A percentile compares a stretch with the other conserved stretches of the same genome.
Evolutionary conservation across 2,113 vertebrate species (phyloP).

Genomic region (Macquaria ambigua): DNA sequence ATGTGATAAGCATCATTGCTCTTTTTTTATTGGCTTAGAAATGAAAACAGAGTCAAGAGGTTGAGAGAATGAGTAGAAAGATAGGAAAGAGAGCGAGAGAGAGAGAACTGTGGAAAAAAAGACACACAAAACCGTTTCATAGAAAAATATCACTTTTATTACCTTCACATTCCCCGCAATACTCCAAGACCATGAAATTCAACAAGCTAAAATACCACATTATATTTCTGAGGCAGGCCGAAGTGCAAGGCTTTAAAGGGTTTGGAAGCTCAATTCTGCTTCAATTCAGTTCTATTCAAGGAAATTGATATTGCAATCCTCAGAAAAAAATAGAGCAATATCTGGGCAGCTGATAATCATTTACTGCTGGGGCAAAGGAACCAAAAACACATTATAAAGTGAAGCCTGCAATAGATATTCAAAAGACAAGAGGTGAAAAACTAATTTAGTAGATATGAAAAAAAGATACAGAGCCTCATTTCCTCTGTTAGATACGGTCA

Average conservation of each 20-base stretch:
- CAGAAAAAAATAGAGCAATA: conserved; percentile 53
- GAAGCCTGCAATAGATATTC: conserved; percentile 70
- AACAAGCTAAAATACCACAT: conserved; percentile 88
- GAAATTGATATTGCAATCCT: conserved; percentile 63
- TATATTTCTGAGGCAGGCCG: conserved; percentile 77
- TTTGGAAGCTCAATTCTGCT: conserved; percentile 57
- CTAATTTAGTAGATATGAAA: conserved; percentile 72
- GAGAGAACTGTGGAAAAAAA: not conserved
- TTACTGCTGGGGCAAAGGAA: conserved; percentile 64
- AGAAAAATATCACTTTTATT: conserved; percentile 99
- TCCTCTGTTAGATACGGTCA: conserved; percentile 62
- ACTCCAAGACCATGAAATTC: conserved; percentile 89
- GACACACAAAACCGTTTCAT: conserved; percentile 84
- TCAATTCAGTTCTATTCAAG: conserved; percentile 62
- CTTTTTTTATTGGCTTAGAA: conserved; percentile 43
- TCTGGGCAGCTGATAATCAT: conserved; percentile 60
- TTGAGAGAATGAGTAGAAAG: conserved; percentile 18
- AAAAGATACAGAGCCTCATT: conserved; percentile 69
- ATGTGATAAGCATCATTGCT: conserved; percentile 49
- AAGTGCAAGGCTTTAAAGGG: conserved; percentile 73
- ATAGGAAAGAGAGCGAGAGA: not conserved
- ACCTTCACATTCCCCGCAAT: conserved; percentile 94
- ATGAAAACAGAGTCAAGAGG: conserved; percentile 47
- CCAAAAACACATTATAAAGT: conserved; percentile 69
- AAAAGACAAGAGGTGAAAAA: conserved; percentile 72